A percentile compares a stretch with the other conserved stretches of the same genome.
Evolutionary conservation across 2,888 invertebrate genomes (phyloP).

Genomic region (Acleris cristana): DNA sequence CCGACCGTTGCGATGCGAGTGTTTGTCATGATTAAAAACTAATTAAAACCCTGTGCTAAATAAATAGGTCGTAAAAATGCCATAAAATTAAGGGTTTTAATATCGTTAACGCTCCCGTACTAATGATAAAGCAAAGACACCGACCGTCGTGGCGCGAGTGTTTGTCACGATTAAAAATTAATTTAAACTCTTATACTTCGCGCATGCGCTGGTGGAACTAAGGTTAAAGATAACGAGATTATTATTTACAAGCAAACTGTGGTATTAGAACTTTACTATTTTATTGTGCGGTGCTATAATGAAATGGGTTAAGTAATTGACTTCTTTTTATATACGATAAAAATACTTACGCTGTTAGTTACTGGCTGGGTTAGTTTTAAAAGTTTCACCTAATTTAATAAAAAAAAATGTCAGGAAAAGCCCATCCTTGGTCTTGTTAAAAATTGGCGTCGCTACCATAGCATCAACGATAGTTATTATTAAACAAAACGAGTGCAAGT

Average conservation of each 20-base stretch:
- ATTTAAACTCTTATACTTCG: slow-evolving; percentile 18
- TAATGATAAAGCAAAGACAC: slow-evolving; percentile 9
- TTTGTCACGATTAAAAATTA: slow-evolving; percentile 31
- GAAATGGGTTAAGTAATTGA: too few relatives aligned
- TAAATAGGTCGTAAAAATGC: too few relatives aligned
- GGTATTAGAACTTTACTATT: not conserved
- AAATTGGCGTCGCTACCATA: too few relatives aligned
- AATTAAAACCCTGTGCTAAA: slow-evolving; percentile 9
- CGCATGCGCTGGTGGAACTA: slow-evolving; percentile 7
- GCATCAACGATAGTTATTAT: too few relatives aligned
- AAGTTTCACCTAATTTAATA: too few relatives aligned
- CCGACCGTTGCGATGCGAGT: not conserved
- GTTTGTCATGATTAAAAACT: slow-evolving; percentile 30
- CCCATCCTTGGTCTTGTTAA: too few relatives aligned
- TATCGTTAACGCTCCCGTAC: slow-evolving; percentile 9
- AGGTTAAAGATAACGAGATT: not conserved
- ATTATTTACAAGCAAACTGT: not conserved
- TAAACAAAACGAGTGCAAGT: too few relatives aligned
- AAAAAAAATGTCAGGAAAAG: too few relatives aligned
- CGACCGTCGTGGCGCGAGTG: slow-evolving; percentile 5
- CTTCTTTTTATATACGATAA: too few relatives aligned
- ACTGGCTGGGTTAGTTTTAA: too few relatives aligned
- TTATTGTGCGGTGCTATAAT: too few relatives aligned
- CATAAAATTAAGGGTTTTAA: not conserved
- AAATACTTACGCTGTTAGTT: too few relatives aligned